Conservation (phyloP, 2,113 vertebrate genomes). For the Amphiprion percula region DNA sequence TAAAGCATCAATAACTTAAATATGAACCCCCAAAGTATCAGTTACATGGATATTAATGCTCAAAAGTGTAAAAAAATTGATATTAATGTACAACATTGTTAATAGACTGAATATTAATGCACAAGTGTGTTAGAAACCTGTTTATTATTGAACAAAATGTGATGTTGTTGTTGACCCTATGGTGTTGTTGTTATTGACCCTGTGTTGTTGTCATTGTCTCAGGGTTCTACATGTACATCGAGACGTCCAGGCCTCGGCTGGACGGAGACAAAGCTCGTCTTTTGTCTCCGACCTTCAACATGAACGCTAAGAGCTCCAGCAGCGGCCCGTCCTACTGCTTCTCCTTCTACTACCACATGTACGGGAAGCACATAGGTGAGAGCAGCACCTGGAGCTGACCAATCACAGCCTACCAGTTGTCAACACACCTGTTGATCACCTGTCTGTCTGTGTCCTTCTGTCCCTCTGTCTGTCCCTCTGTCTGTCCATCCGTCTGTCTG, state of each 20-base stretch:
- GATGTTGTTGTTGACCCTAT: not conserved
- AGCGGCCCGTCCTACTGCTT: conserved; percentile 91
- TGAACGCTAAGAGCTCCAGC: conserved; percentile 88
- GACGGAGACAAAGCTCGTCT: conserved; percentile 93
- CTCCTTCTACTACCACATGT: conserved; percentile 98
- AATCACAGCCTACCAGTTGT: too few species aligned
- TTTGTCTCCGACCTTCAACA: conserved; percentile 91
- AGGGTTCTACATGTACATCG: conserved; percentile 98
- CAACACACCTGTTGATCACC: too few species aligned
- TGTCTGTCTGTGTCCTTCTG: not conserved
- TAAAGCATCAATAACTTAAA: too few species aligned
- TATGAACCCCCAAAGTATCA: too few species aligned
- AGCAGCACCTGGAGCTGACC: too few species aligned
- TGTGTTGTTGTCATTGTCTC: not conserved
- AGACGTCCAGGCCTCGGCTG: conserved; percentile 91
- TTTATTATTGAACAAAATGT: too few species aligned
- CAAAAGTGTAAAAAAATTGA: too few species aligned
- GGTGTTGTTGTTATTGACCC: conserved; percentile 1
- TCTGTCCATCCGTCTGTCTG: not conserved
- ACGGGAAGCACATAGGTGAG: conserved; percentile 97
- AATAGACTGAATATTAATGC: too few species aligned
- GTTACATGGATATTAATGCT: too few species aligned
- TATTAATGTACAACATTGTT: too few species aligned
- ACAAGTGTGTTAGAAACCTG: too few species aligned
- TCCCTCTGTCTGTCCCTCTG: too few species aligned